These are phyloP conservation scores for Pseudoips prasinana DNA, from an alignment of 2,888 invertebrate genomes.

Conservation along the genomic window DNA sequence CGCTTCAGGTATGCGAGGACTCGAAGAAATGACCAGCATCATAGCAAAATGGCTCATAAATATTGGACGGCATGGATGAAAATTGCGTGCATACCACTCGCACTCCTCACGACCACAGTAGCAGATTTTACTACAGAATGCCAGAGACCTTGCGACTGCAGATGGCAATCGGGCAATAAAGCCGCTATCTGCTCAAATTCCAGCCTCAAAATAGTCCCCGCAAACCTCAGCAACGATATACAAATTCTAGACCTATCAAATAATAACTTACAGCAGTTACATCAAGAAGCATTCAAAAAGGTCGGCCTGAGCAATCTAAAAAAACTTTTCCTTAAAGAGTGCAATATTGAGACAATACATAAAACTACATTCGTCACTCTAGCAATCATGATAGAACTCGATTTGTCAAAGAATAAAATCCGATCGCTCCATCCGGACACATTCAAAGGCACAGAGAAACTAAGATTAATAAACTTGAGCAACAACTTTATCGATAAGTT, in stretches of 20 bases:
- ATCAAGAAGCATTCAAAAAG: slow-evolving; percentile 85
- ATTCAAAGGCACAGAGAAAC: slow-evolving; percentile 86
- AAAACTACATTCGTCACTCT: slow-evolving; percentile 89
- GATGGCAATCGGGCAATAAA: slow-evolving; percentile 93
- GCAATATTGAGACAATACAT: slow-evolving; percentile 86
- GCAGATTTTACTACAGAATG: slow-evolving; percentile 84
- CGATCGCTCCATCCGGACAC: slow-evolving; percentile 85
- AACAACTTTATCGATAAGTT: slow-evolving; percentile 89
- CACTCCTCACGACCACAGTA: slow-evolving; percentile 55
- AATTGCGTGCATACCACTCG: slow-evolving; percentile 57
- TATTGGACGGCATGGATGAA: slow-evolving; percentile 76
- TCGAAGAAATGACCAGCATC: slow-evolving; percentile 72
- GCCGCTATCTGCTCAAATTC: slow-evolving; percentile 90
- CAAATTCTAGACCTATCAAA: slow-evolving; percentile 88
- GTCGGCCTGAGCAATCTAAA: slow-evolving; percentile 90
- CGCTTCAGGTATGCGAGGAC: slow-evolving; percentile 67
- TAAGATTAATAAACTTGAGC: slow-evolving; percentile 88
- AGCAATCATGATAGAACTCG: slow-evolving; percentile 90
- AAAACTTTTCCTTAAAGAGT: slow-evolving; percentile 89
- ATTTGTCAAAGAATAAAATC: slow-evolving; percentile 89
- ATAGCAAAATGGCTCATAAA: slow-evolving; percentile 76
- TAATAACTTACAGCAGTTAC: slow-evolving; percentile 85
- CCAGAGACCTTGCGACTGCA: slow-evolving; percentile 88
- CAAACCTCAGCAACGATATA: slow-evolving; percentile 86
- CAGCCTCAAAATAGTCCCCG: slow-evolving; percentile 86